phyloP scores from a whole-genome alignment of 2,113 vertebrate genomes.

The Sorex araneus region DNA sequence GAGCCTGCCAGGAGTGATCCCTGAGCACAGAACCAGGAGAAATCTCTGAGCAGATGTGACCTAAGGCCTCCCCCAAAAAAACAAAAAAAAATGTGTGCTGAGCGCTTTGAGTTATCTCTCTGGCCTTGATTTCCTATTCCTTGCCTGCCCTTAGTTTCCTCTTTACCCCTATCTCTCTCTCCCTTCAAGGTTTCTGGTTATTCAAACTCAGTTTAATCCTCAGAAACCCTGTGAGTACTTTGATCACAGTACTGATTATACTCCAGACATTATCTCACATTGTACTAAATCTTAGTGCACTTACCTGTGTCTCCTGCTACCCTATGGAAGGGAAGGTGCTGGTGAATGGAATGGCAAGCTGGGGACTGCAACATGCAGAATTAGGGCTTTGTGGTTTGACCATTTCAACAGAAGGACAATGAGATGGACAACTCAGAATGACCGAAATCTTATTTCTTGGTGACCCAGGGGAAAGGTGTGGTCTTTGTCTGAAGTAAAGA shows the following conservation, averaged over 20 bases:
- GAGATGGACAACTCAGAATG: constrained; percentile 23
- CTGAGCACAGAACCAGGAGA: too few relatives aligned
- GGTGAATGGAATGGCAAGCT: neutral
- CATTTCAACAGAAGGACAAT: neutral
- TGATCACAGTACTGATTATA: constrained; percentile 37
- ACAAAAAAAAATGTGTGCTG: too few relatives aligned
- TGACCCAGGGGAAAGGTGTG: neutral
- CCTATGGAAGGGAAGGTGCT: constrained; percentile 4
- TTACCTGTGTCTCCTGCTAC: constrained; percentile 30
- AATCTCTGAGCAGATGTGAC: too few relatives aligned
- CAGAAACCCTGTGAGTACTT: neutral
- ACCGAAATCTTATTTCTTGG: constrained; percentile 52
- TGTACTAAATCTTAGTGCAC: constrained; percentile 13
- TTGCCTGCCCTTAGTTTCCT: neutral
- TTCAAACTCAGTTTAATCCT: neutral
- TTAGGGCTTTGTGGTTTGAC: constrained; percentile 9
- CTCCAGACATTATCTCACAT: neutral
- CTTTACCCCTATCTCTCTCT: neutral
- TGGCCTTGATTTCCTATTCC: neutral
- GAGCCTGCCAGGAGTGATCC: too few relatives aligned
- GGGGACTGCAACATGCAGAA: neutral
- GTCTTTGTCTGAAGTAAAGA: constrained; percentile 22
- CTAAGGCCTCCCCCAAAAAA: too few relatives aligned
- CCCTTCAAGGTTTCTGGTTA: constrained; percentile 38
- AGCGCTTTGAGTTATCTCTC: too few relatives aligned